Evolutionary conservation across 1,140 invertebrate genomes (phyloP), one percentile per base, ranked within the genome.

Genomic region (Drosophila kikkawai): DNA sequence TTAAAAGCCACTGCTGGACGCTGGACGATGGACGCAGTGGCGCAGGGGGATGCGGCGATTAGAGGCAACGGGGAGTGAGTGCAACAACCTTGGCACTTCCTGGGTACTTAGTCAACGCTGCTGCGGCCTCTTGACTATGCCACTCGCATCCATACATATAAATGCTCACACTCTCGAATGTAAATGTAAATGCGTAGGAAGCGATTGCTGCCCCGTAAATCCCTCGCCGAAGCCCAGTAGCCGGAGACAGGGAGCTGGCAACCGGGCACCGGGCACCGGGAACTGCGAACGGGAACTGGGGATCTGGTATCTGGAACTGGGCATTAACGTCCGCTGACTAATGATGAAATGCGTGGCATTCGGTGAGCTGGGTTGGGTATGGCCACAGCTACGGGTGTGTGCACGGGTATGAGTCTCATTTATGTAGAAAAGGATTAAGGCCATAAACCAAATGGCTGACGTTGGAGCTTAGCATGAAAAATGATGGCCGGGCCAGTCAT

Each of bases 351-450:
- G 84, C 84, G 81, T 87, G 84, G 84, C 84, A 88, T 90, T 87
- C 75, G 71, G 63, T 53, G 50, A 53, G 70, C 42, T 56, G 60
- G 60, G 58, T 64, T 80, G 65, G 65, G 61, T 58, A 13, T 45
- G 61, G 41, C 19, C 19, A n/a, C 32, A 41, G 37, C 17, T 26
- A 48, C 39, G 50, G 34, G 60, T 56, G 19, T 41, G 26, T 29
- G 26, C 26, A 29, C 26, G 53, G 51, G 53, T 32, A 34, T 56
- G 56, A 45, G 76, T 81, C 82, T 84, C 85, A 88, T 88, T 88
- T 88, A 88, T 88, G 84, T 90, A 81, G 84, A 88, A 88, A 88
- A 88, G 85, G 84, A 88, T 90, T 90, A 88, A 81, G 85, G 84
- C 84, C 84, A 88, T 88, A 90, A 90, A 88, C 84, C 85, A 90